A percentile compares a stretch with the other conserved stretches of the same genome.
phyloP scores from a whole-genome alignment of 2,888 invertebrate genomes.

The Platycnemis pennipes region DNA sequence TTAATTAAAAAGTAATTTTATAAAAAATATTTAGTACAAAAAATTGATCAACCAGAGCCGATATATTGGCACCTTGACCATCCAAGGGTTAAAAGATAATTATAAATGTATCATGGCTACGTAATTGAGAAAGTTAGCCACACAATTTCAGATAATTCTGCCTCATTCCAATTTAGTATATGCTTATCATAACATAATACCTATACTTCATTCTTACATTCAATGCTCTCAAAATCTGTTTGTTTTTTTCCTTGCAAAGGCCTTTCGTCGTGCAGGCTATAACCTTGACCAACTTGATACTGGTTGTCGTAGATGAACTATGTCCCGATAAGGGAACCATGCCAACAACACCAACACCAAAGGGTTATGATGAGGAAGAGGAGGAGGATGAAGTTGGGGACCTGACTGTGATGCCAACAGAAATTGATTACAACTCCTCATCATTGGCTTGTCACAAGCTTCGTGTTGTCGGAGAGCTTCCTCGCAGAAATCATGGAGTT shows the following conservation, averaged over 20 bases:
- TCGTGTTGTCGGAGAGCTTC: slow-evolving; percentile 73
- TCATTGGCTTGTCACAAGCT: slow-evolving; percentile 73
- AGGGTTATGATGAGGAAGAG: not conserved
- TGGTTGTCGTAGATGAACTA: slow-evolving; percentile 88
- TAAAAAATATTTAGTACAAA: no score
- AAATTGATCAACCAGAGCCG: no score
- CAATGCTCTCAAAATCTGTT: not conserved
- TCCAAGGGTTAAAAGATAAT: no score
- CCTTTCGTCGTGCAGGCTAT: slow-evolving; percentile 77
- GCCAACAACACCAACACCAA: not conserved
- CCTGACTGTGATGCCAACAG: slow-evolving; percentile 73
- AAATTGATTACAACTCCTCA: slow-evolving; percentile 72
- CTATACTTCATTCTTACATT: not conserved
- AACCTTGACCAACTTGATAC: slow-evolving; percentile 90
- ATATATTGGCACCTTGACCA: no score
- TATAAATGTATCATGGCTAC: no score
- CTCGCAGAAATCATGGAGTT: slow-evolving; percentile 73
- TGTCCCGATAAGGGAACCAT: slow-evolving; percentile 70
- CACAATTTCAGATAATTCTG: not conserved
- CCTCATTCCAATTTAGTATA: not conserved
- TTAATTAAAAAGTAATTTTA: no score
- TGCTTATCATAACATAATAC: not conserved
- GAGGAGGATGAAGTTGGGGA: slow-evolving; percentile 69
- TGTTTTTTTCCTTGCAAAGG: slow-evolving; percentile 69
- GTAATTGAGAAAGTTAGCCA: no score